These are phyloP conservation scores for Pemphredon lugubris DNA, from an alignment of 2,888 invertebrate species.

Conservation along the genomic window DNA sequence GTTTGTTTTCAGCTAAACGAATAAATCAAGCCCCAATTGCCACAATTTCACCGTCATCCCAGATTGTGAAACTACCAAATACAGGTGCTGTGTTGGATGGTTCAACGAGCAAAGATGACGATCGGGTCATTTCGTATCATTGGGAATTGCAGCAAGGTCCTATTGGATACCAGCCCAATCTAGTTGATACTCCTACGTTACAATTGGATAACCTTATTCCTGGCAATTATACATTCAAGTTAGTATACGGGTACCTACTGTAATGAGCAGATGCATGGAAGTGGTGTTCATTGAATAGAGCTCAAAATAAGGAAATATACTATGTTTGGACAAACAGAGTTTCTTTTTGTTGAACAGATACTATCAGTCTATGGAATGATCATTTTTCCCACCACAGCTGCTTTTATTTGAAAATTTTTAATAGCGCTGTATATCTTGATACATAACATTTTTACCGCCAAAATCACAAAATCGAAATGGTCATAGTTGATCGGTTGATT, in stretches of 20 bases:
- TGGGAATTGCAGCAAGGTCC: slow-evolving; percentile 97
- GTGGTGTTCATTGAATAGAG: too few relatives aligned
- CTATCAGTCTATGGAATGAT: too few relatives aligned
- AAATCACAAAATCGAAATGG: too few relatives aligned
- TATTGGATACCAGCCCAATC: slow-evolving; percentile 89
- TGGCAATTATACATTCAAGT: slow-evolving; percentile 94
- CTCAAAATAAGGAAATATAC: too few relatives aligned
- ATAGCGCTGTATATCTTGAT: too few relatives aligned
- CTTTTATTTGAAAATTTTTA: too few relatives aligned
- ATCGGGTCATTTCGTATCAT: slow-evolving; percentile 92
- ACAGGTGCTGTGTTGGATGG: slow-evolving; percentile 95
- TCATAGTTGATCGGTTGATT: too few relatives aligned
- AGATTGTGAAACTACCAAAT: slow-evolving; percentile 94
- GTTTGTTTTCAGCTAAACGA: slow-evolving; percentile 84
- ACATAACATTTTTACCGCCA: too few relatives aligned
- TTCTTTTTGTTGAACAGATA: too few relatives aligned
- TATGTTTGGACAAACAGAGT: too few relatives aligned
- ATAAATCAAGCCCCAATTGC: slow-evolving; percentile 93
- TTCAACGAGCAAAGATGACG: slow-evolving; percentile 90
- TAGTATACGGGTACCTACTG: slow-evolving; percentile 41
- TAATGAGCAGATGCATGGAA: not conserved
- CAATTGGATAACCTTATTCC: slow-evolving; percentile 93
- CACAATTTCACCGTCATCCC: slow-evolving; percentile 91
- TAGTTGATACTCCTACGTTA: slow-evolving; percentile 91
- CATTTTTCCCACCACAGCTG: too few relatives aligned